phyloP scores from a whole-genome alignment of 64 coral and sea anemone species.

The Stichodactyla helianthus region DNA sequence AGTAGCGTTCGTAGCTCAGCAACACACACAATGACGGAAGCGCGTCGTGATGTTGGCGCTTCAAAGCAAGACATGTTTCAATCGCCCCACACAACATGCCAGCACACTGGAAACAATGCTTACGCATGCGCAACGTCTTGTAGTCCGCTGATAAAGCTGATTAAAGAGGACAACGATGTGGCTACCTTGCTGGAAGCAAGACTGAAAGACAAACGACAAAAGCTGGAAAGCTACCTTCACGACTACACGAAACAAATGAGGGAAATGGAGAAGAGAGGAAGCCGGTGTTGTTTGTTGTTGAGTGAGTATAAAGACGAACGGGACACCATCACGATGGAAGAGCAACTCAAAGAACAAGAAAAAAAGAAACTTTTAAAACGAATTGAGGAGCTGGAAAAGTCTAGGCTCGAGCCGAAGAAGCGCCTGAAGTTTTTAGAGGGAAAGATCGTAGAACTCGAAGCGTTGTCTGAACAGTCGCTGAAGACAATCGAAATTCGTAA shows the following conservation, averaged over 20 bases:
- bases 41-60: background rate
- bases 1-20: background rate
- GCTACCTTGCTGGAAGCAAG: background rate
- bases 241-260: background rate
- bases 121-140: background rate
- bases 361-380: background rate
- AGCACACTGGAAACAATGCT: background rate
- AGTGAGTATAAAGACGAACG: conserved; percentile 6
- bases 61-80: background rate
- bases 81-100: background rate
- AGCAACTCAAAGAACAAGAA: background rate
- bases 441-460: background rate
- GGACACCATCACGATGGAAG: background rate
- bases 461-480: background rate
- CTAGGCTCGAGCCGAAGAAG: background rate
- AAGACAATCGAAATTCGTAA: background rate
- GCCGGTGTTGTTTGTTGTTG: background rate
- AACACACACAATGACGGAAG: background rate
- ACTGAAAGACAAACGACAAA: conserved; percentile 14
- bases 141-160: conserved; percentile 11
- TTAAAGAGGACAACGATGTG: background rate
- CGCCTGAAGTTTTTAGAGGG: background rate
- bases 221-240: background rate
- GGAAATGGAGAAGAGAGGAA: background rate
- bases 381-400: conserved; percentile 1